A percentile compares a stretch with the other conserved stretches of the same genome.
These are phyloP conservation scores for Drosophila rufa DNA, from an alignment of 1,140 invertebrate species.

Conservation along the genomic window DNA sequence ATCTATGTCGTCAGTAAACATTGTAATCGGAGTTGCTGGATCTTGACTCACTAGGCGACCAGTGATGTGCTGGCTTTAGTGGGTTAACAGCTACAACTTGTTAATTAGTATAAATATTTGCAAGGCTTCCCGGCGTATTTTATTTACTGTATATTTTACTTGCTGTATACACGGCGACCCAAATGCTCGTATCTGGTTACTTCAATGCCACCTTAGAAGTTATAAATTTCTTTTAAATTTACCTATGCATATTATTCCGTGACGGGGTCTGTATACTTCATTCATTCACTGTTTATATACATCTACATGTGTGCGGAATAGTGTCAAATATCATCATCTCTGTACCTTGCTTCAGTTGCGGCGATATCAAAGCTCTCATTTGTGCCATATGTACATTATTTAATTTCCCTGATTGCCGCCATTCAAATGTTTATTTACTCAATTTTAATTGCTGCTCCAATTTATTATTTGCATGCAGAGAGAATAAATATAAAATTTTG, in stretches of 20 bases:
- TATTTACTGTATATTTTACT: background rate
- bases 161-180: conserved; percentile 3
- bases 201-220: conserved; percentile 26
- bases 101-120: conserved; percentile 11
- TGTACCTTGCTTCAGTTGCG: conserved; percentile 13
- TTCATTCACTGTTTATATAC: conserved; percentile 8
- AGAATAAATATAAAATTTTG: conserved; percentile 9
- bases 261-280: conserved; percentile 2
- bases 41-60: conserved; percentile 27
- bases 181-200: conserved; percentile 16
- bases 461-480: conserved; percentile 27
- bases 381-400: conserved; percentile 25
- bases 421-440: conserved; percentile 37
- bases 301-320: background rate
- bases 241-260: conserved; percentile 15
- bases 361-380: conserved; percentile 32
- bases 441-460: conserved; percentile 36
- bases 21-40: conserved; percentile 24
- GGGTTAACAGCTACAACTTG: conserved; percentile 16
- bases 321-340: conserved; percentile 30
- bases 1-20: conserved; percentile 39
- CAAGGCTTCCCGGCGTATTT: conserved; percentile 2
- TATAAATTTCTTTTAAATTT: conserved; percentile 8
- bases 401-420: conserved; percentile 38
- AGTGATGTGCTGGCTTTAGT: conserved; percentile 8